A percentile compares a stretch with the other conserved stretches of the same genome.
These are phyloP conservation scores for Percina caprodes DNA, from an alignment of 2,113 vertebrate species.

Conservation along the genomic window DNA sequence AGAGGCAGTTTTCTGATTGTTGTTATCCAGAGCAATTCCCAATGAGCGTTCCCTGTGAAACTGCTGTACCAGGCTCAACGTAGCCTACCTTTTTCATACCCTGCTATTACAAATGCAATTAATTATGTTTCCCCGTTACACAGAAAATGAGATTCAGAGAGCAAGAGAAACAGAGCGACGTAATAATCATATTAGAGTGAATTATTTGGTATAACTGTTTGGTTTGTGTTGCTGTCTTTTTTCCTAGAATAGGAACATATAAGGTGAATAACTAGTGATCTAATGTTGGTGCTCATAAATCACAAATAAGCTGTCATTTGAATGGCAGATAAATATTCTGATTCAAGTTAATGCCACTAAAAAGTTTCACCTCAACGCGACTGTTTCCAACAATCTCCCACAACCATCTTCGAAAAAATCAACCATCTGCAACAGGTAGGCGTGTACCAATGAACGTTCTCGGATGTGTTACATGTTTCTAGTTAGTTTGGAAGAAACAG, in stretches of 20 bases:
- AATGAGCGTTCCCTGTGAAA: slow-evolving; percentile 6
- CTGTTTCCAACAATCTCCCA: background rate
- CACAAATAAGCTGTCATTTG: too few species aligned
- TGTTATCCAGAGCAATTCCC: slow-evolving; percentile 42
- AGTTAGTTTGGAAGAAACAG: slow-evolving; percentile 9
- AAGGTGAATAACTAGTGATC: slow-evolving; percentile 19
- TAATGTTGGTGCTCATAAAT: too few species aligned
- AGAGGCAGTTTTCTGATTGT: slow-evolving; percentile 38
- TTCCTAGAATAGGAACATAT: background rate
- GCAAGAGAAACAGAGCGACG: background rate
- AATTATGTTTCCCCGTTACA: background rate
- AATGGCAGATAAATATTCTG: too few species aligned
- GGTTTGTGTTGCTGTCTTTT: background rate
- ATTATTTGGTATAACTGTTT: background rate
- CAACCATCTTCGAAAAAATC: background rate
- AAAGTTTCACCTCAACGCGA: background rate
- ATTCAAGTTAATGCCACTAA: background rate
- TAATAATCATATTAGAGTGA: background rate
- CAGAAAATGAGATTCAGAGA: background rate
- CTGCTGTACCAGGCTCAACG: background rate
- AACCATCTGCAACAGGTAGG: background rate
- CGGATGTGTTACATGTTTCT: background rate
- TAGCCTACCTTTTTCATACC: background rate
- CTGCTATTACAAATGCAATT: background rate
- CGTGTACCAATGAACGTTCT: slow-evolving; percentile 1